These are phyloP conservation scores for Onychomys leucogaster DNA, from an alignment of 2,797 vertebrate genomes.

Conservation along the genomic window DNA sequence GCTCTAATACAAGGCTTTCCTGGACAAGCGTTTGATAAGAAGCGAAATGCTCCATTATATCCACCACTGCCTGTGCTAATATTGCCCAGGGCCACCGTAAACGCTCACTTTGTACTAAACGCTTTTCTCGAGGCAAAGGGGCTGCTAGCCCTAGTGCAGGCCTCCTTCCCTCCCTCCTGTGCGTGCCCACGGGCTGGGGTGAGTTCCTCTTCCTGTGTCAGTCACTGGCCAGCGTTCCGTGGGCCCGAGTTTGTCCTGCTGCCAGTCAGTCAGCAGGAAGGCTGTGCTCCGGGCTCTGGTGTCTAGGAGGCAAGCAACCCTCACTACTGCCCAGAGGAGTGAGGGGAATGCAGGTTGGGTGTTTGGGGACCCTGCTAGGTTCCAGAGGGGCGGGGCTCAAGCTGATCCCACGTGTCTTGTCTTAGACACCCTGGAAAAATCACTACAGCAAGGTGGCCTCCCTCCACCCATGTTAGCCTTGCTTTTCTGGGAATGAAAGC, in stretches of 20 bases:
- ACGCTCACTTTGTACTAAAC: constrained; percentile 91
- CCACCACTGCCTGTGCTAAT: constrained; percentile 88
- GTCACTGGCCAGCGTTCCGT: constrained; percentile 55
- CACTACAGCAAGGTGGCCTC: neutral
- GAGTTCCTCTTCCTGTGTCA: constrained; percentile 67
- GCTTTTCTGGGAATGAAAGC: neutral
- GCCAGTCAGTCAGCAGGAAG: neutral
- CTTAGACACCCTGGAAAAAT: neutral
- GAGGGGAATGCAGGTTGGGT: neutral
- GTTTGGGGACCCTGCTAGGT: neutral
- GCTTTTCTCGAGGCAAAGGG: constrained; percentile 85
- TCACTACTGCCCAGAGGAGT: neutral
- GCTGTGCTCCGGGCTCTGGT: neutral
- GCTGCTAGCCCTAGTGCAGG: constrained; percentile 82
- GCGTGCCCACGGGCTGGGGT: constrained; percentile 49
- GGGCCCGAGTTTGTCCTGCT: constrained; percentile 57
- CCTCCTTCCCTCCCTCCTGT: constrained; percentile 78
- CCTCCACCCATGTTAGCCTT: neutral
- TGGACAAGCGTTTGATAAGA: constrained; percentile 92
- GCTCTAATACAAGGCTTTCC: constrained; percentile 92
- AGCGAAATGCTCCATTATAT: constrained; percentile 89
- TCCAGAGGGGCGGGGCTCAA: neutral
- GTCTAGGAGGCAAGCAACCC: neutral
- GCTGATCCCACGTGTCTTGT: neutral
- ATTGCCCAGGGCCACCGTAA: constrained; percentile 92